phyloP scores from a whole-genome alignment of 2,797 vertebrate species.

The Pogoniulus pusillus region DNA sequence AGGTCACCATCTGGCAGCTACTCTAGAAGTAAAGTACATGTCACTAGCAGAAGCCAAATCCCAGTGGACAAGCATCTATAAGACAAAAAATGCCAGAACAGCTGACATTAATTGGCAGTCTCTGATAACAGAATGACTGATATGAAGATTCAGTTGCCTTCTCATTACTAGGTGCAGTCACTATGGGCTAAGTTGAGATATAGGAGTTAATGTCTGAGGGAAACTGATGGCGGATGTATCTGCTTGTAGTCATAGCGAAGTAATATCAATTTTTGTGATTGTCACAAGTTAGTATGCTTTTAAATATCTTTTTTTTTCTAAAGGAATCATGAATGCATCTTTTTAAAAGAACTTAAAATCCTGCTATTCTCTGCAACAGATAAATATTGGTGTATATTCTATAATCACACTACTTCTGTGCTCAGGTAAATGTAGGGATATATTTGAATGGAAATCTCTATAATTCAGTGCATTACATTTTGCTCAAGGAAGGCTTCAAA shows the following conservation, averaged over 20 bases:
- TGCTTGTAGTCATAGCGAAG: background rate
- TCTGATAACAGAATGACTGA: background rate
- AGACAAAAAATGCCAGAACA: background rate
- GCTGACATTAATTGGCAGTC: background rate
- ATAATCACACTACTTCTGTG: background rate
- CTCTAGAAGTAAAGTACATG: background rate
- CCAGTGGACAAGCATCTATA: background rate
- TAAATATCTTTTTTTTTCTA: background rate
- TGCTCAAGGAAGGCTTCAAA: background rate
- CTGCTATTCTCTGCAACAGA: background rate
- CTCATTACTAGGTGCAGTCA: background rate
- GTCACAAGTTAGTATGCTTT: background rate
- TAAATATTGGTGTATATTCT: background rate
- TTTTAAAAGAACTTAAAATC: background rate
- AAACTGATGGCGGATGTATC: background rate
- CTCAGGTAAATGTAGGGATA: background rate
- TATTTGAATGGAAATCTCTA: background rate
- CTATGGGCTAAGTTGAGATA: background rate
- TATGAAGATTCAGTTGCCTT: background rate
- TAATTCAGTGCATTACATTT: background rate
- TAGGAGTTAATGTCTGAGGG: background rate
- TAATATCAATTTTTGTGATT: background rate
- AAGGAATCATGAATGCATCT: background rate
- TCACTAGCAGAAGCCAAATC: background rate
- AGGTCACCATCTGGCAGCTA: conserved; percentile 1